Evolutionary conservation across 2,888 invertebrate genomes (phyloP), one percentile per base, ranked within the genome.

Genomic region (Pyralis farinalis): DNA sequence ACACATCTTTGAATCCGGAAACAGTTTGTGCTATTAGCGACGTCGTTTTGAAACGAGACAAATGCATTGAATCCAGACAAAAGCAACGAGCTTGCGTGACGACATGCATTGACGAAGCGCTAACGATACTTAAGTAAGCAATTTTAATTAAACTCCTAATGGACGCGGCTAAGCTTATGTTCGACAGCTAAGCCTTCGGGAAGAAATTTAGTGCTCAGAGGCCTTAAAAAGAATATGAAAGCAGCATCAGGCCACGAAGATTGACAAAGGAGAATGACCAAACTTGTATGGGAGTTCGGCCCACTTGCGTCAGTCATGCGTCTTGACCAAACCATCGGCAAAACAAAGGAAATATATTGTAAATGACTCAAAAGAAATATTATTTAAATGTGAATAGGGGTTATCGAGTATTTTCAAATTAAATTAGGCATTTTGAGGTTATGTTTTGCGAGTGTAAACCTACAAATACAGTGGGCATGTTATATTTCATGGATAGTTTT

Each of bases 1-100:
- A 37, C 7, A 45, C 58, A 4, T 57, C 12, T n/a, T 16, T 58
- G 0, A 60, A 63, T 33, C 36, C 46, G 0, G 58, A 60, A 34
- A 39, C 55, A 7, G 50, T 47, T 22, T 51, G 48, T 0, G 53
- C 54, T 0, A 12, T 57, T 1, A 35, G 53, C 1, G 53, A 55
- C n/a, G 1, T 12, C 0, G 29, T 51, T 0, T 7, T 44, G 0
- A 56, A 58, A 12, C 21, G 50, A 7, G 58, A 60, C 27, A 51
- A 48, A n/a, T 48, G 22, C 0, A 54, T 59, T 5, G 51, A 53
- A 32, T 3, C n/a, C 1, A 52, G 43, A 46, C 62, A 61, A 42
- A 54, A 49, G 28, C 54, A 53, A 22, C 55, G 1, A n/a, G 40
- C 50, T 4, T 27, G 37, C 1, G 54, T 50, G 4, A 46, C 55